A percentile compares a stretch with the other conserved stretches of the same genome.
Conservation (phyloP, 2,113 vertebrate species). For the Chitala chitala region DNA sequence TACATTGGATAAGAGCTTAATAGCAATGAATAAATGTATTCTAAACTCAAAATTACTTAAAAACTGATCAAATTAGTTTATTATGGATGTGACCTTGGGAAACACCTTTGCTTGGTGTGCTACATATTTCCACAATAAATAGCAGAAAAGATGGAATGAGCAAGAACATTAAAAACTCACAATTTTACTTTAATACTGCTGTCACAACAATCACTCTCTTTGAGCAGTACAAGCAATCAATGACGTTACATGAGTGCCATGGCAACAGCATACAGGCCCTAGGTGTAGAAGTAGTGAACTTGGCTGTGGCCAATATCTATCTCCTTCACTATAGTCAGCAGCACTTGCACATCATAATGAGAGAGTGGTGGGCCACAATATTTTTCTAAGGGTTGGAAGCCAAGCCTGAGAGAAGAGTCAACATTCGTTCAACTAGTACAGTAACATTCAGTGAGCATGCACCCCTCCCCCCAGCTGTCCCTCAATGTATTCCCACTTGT, state of each 20-base stretch:
- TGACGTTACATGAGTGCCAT: not conserved
- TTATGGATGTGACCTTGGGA: too few relatives aligned
- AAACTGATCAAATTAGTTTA: too few relatives aligned
- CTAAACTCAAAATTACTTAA: too few relatives aligned
- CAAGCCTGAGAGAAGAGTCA: constrained; percentile 34
- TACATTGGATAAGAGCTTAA: too few relatives aligned
- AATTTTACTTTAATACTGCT: too few relatives aligned
- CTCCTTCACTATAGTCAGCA: constrained; percentile 50
- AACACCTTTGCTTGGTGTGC: too few relatives aligned
- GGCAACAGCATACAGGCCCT: constrained; percentile 14
- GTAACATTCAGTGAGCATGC: constrained; percentile 57
- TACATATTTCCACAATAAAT: too few relatives aligned
- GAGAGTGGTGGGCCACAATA: constrained; percentile 37
- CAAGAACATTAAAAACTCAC: too few relatives aligned
- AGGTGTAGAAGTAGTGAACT: constrained; percentile 8
- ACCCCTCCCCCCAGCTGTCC: constrained; percentile 8
- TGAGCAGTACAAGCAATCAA: not conserved
- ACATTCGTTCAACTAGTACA: constrained; percentile 54
- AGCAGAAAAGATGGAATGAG: too few relatives aligned
- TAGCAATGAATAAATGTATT: too few relatives aligned
- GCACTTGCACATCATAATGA: constrained; percentile 31
- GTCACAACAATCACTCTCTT: not conserved
- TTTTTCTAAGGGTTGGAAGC: constrained; percentile 40
- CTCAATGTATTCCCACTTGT: not conserved
- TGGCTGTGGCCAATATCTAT: constrained; percentile 44